Percentiles rank a stretch among this genome's conserved stretches.
phyloP scores from a whole-genome alignment of 2,888 invertebrate species.

The Drosophila quasianomalipes region DNA sequence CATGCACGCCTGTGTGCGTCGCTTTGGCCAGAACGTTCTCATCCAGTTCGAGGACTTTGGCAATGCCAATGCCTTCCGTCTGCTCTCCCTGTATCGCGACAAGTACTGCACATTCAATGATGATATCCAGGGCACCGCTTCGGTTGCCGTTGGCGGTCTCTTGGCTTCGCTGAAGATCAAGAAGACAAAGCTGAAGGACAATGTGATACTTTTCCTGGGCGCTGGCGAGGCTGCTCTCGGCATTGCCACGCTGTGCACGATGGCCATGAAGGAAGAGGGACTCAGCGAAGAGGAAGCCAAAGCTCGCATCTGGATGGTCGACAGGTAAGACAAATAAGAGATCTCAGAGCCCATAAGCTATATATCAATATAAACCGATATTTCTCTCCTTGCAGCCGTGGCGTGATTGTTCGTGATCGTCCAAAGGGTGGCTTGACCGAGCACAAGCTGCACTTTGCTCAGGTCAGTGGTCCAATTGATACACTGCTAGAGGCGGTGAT shows the following conservation, averaged over 20 bases:
- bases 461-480: conserved; percentile 91
- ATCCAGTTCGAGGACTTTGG: conserved; percentile 99
- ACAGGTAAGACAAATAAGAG: conserved; percentile 84
- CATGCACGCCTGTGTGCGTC: conserved; percentile 94
- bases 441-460: conserved; percentile 94
- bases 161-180: conserved; percentile 94
- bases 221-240: conserved; percentile 99
- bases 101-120: conserved; percentile 98
- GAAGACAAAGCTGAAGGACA: conserved; percentile 92
- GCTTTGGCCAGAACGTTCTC: conserved; percentile 94
- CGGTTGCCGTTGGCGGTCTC: conserved; percentile 97
- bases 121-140: conserved; percentile 99
- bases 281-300: conserved; percentile 91
- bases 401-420: conserved; percentile 95
- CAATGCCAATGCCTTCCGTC: conserved; percentile 97
- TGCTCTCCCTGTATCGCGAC: conserved; percentile 95
- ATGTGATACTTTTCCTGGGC: conserved; percentile 96
- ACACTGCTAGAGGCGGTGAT: conserved; percentile 93
- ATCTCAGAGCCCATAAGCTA: not conserved
- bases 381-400: conserved; percentile 88
- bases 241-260: conserved; percentile 95
- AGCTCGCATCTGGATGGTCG: conserved; percentile 96
- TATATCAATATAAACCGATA: not conserved
- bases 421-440: conserved; percentile 92
- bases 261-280: conserved; percentile 97